Conservation (phyloP, 2,113 vertebrate genomes). For the Bagarius yarrelli region DNA sequence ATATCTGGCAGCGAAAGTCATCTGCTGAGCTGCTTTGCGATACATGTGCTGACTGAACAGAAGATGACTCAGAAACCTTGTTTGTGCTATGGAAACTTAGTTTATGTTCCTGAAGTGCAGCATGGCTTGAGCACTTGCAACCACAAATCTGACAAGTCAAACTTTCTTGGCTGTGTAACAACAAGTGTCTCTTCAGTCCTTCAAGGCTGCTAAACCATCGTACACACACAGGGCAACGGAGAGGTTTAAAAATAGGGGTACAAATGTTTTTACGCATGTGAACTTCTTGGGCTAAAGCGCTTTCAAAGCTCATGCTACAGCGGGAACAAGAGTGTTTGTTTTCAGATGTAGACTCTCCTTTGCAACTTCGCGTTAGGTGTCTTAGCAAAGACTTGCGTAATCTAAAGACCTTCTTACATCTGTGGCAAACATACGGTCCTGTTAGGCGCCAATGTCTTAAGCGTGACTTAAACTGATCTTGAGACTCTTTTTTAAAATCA, state of each 20-base stretch:
- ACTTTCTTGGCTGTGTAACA: conserved; percentile 67
- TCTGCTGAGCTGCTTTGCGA: conserved; percentile 38
- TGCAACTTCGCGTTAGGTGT: conserved; percentile 70
- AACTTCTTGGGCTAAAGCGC: conserved; percentile 63
- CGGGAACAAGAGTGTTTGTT: conserved; percentile 66
- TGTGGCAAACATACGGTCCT: conserved; percentile 58
- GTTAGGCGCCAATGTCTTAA: conserved; percentile 41
- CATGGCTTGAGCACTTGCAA: conserved; percentile 63
- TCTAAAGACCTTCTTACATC: conserved; percentile 71
- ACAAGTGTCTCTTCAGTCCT: conserved; percentile 71
- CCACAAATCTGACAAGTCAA: conserved; percentile 69
- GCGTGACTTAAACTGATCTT: conserved; percentile 4
- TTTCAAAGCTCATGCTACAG: conserved; percentile 68
- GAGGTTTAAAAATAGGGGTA: conserved; percentile 68
- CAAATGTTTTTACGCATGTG: conserved; percentile 69
- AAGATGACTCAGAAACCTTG: background rate
- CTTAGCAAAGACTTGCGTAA: conserved; percentile 64
- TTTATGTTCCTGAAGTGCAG: conserved; percentile 72
- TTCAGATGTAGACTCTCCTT: conserved; percentile 52
- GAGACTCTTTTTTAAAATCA: conserved; percentile 7
- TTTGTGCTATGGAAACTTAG: conserved; percentile 60
- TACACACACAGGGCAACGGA: conserved; percentile 70
- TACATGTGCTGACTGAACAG: conserved; percentile 22
- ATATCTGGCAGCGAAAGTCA: conserved; percentile 51
- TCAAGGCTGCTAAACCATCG: conserved; percentile 71